phyloP scores from a whole-genome alignment of 2,113 vertebrate genomes.

The Petaurus breviceps region DNA sequence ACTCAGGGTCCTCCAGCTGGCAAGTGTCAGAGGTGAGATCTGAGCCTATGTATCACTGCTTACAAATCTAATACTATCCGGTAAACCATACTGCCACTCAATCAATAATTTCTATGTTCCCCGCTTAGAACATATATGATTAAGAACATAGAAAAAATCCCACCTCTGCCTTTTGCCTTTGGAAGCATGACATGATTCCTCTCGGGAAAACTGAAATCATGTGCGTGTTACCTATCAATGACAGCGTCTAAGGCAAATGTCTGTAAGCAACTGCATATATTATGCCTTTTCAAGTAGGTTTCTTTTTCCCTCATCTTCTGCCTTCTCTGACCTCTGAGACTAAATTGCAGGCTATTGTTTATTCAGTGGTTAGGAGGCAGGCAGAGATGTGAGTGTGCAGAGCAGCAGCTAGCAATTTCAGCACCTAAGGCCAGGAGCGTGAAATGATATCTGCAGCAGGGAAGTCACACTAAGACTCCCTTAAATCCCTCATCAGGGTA shows the following conservation, averaged over 20 bases:
- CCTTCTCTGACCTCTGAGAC: constrained; percentile 17
- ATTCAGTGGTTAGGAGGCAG: constrained; percentile 22
- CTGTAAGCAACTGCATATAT: not conserved
- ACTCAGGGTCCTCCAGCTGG: not conserved
- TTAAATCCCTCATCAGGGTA: not conserved
- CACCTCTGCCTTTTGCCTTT: not conserved
- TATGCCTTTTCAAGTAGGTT: constrained; percentile 51
- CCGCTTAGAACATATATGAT: not conserved
- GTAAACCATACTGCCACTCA: not conserved
- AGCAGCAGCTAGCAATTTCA: constrained; percentile 1
- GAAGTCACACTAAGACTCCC: not conserved
- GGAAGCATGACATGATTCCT: constrained; percentile 33
- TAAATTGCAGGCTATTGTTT: constrained; percentile 20
- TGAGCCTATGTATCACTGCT: not conserved
- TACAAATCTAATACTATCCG: not conserved
- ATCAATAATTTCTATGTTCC: not conserved
- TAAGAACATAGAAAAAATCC: not conserved
- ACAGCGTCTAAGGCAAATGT: not conserved
- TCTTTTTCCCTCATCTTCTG: constrained; percentile 30
- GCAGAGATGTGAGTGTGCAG: not conserved
- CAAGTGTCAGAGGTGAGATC: not conserved
- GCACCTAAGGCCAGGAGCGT: constrained; percentile 31
- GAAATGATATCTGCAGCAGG: constrained; percentile 11
- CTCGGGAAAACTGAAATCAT: not conserved
- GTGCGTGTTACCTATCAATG: not conserved